Evolutionary conservation across 2,888 invertebrate species (phyloP), one percentile per base, ranked within the genome.

Genomic region (Agrypnus murinus): DNA sequence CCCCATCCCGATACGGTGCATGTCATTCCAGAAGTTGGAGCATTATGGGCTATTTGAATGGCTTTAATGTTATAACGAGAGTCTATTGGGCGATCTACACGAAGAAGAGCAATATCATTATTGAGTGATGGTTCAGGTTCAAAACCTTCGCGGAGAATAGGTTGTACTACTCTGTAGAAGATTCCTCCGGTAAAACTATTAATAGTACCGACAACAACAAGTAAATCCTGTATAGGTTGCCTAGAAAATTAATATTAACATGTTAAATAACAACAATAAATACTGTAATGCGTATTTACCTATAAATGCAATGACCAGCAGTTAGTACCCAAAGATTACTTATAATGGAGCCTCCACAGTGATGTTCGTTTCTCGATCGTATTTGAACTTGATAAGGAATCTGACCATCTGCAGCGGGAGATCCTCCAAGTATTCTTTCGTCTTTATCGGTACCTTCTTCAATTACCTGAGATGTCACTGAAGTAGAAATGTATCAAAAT

Each of bases 331-430:
- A 81, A n/a, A 74, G 73, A 1, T 65, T 46, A 66, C 80, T 86
- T 36, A 87, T 79, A 63, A 88, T 86, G 1, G 87, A 86, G 0
- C 87, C 88, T 9, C 88, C 88, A 73, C 88, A 88, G 55, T 85
- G 84, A 65, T 81, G 87, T 71, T 83, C n/a, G 25, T 64, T 64
- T 12, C 4, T 19, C n/a, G 36, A 10, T 36, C 63, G 50, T 31
- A 64, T 12, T 12, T 50, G 53, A 14, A 53, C 40, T 25, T 53
- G 63, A 14, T 64, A 19, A 3, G 34, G 17, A 36, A 32, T 19
- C 31, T 60, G 45, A 9, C 40, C 43, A 6, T 7, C 1, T 4
- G 14, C 45, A 45, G 45, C 45, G 7, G 45, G 2, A 45, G n/a
- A n/a, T n/a, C n/a, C n/a, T n/a, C n/a, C n/a, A n/a, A n/a, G n/a